Evolutionary conservation across 2,113 vertebrate genomes (phyloP).

Genomic region (Megaceryle maxima): DNA sequence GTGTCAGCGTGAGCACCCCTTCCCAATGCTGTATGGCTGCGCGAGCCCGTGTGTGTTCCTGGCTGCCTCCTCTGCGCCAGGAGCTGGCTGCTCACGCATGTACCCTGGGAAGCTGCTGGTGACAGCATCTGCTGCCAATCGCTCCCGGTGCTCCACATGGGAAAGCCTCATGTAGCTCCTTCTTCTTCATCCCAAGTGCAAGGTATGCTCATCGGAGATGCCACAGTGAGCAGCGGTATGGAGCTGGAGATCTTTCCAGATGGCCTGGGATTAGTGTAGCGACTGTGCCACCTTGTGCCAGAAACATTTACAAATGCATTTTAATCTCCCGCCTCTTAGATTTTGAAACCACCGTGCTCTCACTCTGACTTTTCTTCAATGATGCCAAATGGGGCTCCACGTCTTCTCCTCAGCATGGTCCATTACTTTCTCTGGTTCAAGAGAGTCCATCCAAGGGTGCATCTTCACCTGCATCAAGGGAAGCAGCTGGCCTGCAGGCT

Average conservation of each 20-base stretch:
- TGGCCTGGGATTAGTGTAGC: not conserved
- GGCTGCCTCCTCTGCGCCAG: not conserved
- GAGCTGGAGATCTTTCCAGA: not conserved
- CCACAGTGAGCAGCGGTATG: fast-evolving
- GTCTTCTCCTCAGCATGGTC: not conserved
- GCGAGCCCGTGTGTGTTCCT: fast-evolving
- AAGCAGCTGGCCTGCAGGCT: not conserved
- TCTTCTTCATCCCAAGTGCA: not conserved
- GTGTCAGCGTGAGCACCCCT: not conserved
- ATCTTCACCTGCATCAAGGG: fast-evolving
- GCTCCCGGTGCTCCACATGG: fast-evolving
- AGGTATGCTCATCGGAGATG: fast-evolving
- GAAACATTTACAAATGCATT: not conserved
- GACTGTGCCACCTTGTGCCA: conserved; percentile 64
- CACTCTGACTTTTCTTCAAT: not conserved
- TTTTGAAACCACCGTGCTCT: not conserved
- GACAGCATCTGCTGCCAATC: not conserved
- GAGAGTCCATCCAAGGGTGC: not conserved
- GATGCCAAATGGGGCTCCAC: not conserved
- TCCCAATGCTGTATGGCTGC: fast-evolving
- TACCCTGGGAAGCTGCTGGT: not conserved
- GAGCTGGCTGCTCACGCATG: not conserved
- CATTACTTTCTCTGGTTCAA: not conserved
- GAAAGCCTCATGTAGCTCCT: not conserved
- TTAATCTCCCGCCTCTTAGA: not conserved